Percentiles rank a stretch among this genome's conserved stretches.
Conservation (phyloP, 1,140 invertebrate genomes). For the Aphis gossypii region DNA sequence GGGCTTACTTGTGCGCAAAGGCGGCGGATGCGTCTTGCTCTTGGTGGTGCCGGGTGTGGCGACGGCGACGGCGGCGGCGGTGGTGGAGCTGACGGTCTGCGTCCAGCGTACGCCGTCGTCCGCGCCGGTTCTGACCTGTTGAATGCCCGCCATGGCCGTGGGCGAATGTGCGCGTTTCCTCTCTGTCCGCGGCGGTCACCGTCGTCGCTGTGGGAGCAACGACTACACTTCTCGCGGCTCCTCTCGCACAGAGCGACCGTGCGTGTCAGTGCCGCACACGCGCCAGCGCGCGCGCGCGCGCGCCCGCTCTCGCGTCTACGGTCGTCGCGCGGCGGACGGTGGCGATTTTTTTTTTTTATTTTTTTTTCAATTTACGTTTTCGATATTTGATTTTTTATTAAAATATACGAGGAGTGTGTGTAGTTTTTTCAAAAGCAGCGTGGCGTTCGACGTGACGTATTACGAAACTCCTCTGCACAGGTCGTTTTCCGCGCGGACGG, state of each 20-base stretch:
- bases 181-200: background rate
- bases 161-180: background rate
- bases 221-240: background rate
- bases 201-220: background rate
- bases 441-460: background rate
- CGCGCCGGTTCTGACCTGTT: constrained; percentile 40
- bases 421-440: background rate
- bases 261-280: background rate
- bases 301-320: background rate
- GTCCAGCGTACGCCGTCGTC: constrained; percentile 32
- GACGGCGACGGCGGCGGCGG: background rate
- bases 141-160: constrained; percentile 44
- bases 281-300: background rate
- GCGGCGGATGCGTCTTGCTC: background rate
- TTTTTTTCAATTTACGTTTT: background rate
- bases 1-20: constrained; percentile 30
- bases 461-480: no score
- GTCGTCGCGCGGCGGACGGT: background rate
- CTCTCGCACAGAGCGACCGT: background rate
- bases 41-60: background rate
- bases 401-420: no score
- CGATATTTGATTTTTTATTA: background rate
- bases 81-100: background rate
- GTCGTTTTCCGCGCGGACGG: background rate
- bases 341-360: background rate